These are phyloP conservation scores for Tauraco erythrolophus DNA, from an alignment of 2,113 vertebrate species.

Conservation along the genomic window DNA sequence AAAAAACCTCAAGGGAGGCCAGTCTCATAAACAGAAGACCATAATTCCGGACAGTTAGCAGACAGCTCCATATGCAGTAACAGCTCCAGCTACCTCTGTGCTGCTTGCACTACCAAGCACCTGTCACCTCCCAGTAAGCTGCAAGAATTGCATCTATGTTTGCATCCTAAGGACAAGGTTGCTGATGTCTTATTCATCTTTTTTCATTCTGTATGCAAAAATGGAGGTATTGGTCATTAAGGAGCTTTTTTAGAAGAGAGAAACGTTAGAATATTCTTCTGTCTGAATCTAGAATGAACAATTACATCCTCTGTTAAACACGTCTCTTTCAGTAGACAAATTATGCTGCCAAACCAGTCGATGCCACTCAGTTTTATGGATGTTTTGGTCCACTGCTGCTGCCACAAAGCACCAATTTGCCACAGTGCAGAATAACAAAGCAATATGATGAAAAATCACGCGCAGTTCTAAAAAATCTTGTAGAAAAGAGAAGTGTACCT, in stretches of 20 bases:
- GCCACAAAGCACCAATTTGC: not conserved
- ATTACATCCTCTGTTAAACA: not conserved
- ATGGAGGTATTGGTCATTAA: not conserved
- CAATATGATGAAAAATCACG: not conserved
- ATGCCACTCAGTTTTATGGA: not conserved
- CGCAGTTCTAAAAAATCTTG: not conserved
- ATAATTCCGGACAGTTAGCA: constrained; percentile 17
- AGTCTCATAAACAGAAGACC: constrained; percentile 9
- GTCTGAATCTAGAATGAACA: not conserved
- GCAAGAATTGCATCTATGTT: not conserved
- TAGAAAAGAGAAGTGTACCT: not conserved
- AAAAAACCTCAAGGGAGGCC: constrained; percentile 13
- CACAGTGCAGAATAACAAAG: not conserved
- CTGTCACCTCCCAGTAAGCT: not conserved
- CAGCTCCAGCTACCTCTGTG: not conserved
- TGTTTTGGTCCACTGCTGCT: not conserved
- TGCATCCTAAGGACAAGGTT: not conserved
- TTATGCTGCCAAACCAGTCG: not conserved
- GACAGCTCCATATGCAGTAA: not conserved
- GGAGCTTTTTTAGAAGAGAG: not conserved
- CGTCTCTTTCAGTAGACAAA: not conserved
- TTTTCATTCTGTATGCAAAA: not conserved
- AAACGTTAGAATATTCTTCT: not conserved
- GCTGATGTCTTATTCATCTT: not conserved
- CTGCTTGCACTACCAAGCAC: not conserved